Evolutionary conservation across 2,113 vertebrate genomes (phyloP).

Genomic region (Corynorhinus townsendii): DNA sequence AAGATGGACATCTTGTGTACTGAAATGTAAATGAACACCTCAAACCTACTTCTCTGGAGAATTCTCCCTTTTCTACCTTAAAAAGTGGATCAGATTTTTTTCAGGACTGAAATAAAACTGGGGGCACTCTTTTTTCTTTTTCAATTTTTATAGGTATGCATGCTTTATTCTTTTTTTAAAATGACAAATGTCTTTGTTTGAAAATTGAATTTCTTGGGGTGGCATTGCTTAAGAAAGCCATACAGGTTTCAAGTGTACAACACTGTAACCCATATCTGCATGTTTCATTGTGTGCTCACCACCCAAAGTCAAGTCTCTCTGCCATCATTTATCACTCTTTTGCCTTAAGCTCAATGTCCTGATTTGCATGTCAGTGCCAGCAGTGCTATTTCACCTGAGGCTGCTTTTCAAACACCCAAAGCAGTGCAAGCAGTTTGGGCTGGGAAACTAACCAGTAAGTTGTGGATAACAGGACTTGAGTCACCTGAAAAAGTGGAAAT

Average conservation of each 20-base stretch:
- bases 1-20: not conserved
- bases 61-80: not conserved
- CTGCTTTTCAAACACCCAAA: slow-evolving; percentile 5
- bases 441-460: not conserved
- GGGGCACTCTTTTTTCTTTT: not conserved
- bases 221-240: not conserved
- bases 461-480: not conserved
- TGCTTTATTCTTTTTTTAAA: not conserved
- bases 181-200: not conserved
- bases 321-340: not conserved
- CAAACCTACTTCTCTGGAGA: not conserved
- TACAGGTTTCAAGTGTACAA: not conserved
- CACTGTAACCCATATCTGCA: not conserved
- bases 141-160: not conserved
- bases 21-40: not conserved
- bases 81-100: not conserved
- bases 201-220: not conserved
- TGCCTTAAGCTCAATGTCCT: slow-evolving; percentile 26
- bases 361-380: slow-evolving; percentile 12
- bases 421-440: not conserved
- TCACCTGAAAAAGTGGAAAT: not conserved
- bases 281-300: too few species aligned
- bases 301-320: not conserved
- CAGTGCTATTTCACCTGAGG: not conserved
- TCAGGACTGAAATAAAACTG: slow-evolving; percentile 13